These are phyloP conservation scores for Lepidothrix coronata DNA, from an alignment of 2,113 vertebrate genomes.

Conservation along the genomic window DNA sequence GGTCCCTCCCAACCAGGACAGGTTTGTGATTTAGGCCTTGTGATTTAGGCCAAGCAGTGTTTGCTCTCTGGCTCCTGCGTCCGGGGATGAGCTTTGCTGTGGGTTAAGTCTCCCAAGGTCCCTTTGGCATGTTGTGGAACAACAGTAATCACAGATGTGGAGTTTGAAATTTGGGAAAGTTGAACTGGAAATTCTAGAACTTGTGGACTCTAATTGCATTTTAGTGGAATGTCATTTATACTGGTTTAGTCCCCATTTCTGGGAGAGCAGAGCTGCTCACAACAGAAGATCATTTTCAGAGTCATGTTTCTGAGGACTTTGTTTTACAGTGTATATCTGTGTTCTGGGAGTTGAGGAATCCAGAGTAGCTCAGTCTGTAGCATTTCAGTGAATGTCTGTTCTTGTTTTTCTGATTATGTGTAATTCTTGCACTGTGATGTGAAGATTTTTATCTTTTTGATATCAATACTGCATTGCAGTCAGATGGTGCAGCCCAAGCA, in stretches of 20 bases:
- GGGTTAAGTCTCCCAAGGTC: not conserved
- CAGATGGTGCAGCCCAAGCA: not conserved
- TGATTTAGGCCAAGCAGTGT: not conserved
- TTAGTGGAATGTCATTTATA: not conserved
- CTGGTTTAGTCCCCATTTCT: not conserved
- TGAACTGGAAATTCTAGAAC: not conserved
- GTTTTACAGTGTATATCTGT: fast-evolving
- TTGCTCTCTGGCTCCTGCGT: not conserved
- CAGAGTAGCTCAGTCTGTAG: not conserved
- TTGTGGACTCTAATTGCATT: not conserved
- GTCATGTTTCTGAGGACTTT: not conserved
- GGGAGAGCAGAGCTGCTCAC: not conserved
- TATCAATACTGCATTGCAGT: not conserved
- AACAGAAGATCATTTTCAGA: not conserved
- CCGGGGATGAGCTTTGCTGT: not conserved
- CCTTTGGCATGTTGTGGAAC: not conserved
- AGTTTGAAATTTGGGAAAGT: not conserved
- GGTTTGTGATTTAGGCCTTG: not conserved
- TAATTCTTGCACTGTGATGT: not conserved
- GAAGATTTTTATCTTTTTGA: not conserved
- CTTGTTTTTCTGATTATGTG: not conserved
- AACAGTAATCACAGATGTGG: not conserved
- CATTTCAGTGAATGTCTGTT: not conserved
- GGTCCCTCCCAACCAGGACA: not conserved
- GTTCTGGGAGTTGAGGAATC: not conserved